phyloP scores from a whole-genome alignment of 2,888 invertebrate genomes.

The Graphium colonna region DNA sequence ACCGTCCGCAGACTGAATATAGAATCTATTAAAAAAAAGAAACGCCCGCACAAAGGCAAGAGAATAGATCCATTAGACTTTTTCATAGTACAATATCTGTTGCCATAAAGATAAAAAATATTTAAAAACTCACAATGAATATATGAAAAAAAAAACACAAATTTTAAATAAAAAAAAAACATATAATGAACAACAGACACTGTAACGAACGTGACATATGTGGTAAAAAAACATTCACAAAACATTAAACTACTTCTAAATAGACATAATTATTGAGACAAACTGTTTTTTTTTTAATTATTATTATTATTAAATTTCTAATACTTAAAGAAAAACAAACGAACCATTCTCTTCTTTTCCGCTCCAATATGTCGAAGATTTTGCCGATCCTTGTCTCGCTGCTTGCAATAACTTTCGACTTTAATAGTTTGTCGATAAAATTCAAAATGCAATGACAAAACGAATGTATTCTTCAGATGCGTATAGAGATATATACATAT shows the following conservation, averaged over 20 bases:
- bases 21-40: slow-evolving; percentile 45
- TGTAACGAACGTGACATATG: slow-evolving; percentile 44
- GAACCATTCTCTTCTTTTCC: slow-evolving; percentile 76
- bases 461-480: too few species aligned
- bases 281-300: slow-evolving; percentile 26
- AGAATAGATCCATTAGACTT: slow-evolving; percentile 41
- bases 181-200: slow-evolving; percentile 47
- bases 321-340: slow-evolving; percentile 40
- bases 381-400: slow-evolving; percentile 74
- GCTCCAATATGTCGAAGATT: slow-evolving; percentile 71
- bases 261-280: slow-evolving; percentile 32
- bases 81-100: slow-evolving; percentile 26
- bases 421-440: slow-evolving; percentile 35
- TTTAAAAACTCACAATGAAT: neutral
- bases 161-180: neutral
- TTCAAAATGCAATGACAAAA: neutral
- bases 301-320: neutral
- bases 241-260: slow-evolving; percentile 50
- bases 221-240: slow-evolving; percentile 62
- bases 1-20: slow-evolving; percentile 42
- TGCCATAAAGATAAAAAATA: slow-evolving; percentile 16
- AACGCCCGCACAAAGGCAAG: slow-evolving; percentile 63
- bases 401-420: slow-evolving; percentile 72
- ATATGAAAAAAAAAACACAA: neutral
- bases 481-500: neutral